These are phyloP conservation scores for Malurus leucopterus DNA, from an alignment of 2,797 vertebrate genomes.

Conservation along the genomic window DNA sequence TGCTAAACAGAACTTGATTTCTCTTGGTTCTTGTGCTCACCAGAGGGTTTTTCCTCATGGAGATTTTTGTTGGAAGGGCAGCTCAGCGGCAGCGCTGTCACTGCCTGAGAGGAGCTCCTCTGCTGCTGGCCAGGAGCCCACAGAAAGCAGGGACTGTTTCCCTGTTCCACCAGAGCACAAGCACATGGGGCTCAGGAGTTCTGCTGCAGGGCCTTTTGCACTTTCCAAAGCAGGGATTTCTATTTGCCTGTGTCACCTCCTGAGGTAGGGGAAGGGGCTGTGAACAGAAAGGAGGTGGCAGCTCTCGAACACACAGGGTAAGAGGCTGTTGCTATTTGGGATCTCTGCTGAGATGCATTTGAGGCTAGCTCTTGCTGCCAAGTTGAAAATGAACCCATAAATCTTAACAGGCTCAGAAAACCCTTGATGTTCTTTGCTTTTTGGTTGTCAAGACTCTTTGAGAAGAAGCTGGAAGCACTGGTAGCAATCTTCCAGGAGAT, in stretches of 20 bases:
- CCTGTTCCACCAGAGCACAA: background rate
- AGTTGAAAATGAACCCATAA: slow-evolving; percentile 20
- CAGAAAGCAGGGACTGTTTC: background rate
- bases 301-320: background rate
- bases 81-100: background rate
- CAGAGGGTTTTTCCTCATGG: background rate
- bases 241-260: background rate
- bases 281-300: background rate
- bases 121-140: background rate
- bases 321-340: background rate
- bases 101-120: background rate
- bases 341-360: background rate
- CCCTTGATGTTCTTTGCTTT: slow-evolving; percentile 1
- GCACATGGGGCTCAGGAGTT: background rate
- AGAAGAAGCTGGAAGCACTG: background rate
- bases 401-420: slow-evolving; percentile 6
- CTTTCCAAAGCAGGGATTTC: background rate
- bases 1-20: background rate
- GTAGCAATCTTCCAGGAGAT: background rate
- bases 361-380: background rate
- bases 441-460: background rate
- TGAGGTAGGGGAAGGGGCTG: background rate
- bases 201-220: background rate
- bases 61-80: background rate
- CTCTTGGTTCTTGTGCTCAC: background rate